A percentile compares a stretch with the other conserved stretches of the same genome.
Evolutionary conservation across 2,888 invertebrate species (phyloP).

Genomic region (Nysson spinosus): DNA sequence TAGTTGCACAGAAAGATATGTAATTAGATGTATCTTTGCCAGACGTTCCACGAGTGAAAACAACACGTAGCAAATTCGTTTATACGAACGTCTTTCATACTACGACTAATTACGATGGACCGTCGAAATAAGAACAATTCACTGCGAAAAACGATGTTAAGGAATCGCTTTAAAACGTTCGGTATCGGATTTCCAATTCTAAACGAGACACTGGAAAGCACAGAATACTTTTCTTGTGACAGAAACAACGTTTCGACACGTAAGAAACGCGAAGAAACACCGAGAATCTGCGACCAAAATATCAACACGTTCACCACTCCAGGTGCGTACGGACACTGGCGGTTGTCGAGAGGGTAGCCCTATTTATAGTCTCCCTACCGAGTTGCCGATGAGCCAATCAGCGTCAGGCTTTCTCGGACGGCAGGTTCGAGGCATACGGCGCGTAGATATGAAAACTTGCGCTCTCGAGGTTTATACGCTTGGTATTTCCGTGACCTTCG

Average conservation of each 20-base stretch:
- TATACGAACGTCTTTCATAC: no score
- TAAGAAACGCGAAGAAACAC: not conserved
- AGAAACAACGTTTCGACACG: not conserved
- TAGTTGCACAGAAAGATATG: no score
- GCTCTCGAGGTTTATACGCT: slow-evolving; percentile 8
- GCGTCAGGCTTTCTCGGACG: not conserved
- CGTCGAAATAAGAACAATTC: no score
- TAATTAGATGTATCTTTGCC: no score
- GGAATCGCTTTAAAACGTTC: no score
- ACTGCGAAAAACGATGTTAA: no score
- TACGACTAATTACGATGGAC: no score
- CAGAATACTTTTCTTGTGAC: not conserved
- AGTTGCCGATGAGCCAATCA: slow-evolving; percentile 13
- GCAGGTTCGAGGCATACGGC: no score
- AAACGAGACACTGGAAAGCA: not conserved
- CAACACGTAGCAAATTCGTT: no score
- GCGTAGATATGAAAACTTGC: slow-evolving; percentile 38
- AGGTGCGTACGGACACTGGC: slow-evolving; percentile 45
- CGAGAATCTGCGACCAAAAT: not conserved
- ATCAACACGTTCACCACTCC: not conserved
- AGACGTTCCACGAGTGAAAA: no score
- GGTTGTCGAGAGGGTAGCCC: slow-evolving; percentile 2
- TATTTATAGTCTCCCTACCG: slow-evolving; percentile 46
- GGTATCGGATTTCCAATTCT: no score
- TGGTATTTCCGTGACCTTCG: slow-evolving; percentile 67